These are phyloP conservation scores for Dusona sp. DNA, from an alignment of 2,888 invertebrate genomes.

Conservation along the genomic window DNA sequence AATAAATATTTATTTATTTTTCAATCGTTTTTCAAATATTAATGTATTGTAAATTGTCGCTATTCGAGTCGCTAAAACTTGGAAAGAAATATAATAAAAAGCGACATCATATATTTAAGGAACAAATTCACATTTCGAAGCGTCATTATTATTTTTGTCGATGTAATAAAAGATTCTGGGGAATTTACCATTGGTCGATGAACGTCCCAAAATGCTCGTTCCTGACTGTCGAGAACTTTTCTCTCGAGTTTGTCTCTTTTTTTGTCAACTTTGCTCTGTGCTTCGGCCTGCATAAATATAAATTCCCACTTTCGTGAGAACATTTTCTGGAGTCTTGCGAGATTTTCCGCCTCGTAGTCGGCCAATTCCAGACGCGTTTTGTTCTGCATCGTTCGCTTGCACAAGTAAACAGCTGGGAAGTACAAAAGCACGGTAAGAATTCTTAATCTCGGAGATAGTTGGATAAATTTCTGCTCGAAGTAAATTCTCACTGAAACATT, in stretches of 20 bases:
- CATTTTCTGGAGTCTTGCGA: constrained; percentile 99
- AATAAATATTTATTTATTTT: constrained; percentile 2
- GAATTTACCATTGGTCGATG: constrained; percentile 96
- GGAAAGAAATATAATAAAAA: not conserved
- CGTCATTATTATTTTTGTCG: constrained; percentile 5
- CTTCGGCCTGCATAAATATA: constrained; percentile 99
- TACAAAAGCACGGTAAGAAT: constrained; percentile 6
- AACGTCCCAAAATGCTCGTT: constrained; percentile 99
- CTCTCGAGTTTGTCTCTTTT: constrained; percentile 99
- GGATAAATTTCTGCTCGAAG: not conserved
- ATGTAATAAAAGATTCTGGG: not conserved
- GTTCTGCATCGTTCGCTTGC: constrained; percentile 99
- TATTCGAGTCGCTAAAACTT: not conserved
- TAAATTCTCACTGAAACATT: not conserved
- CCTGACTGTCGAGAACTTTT: constrained; percentile 99
- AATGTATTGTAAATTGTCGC: not conserved
- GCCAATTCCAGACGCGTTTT: constrained; percentile 98
- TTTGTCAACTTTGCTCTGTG: constrained; percentile 97
- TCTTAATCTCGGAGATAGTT: not conserved
- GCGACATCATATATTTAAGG: not conserved
- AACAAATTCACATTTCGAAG: no score
- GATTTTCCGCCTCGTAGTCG: constrained; percentile 99
- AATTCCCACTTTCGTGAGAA: constrained; percentile 99
- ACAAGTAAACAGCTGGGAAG: constrained; percentile 96
- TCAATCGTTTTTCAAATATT: not conserved